Base-by-base conservation (phyloP, 1,140 invertebrate species). In the Centruroides sculpturatus region DNA sequence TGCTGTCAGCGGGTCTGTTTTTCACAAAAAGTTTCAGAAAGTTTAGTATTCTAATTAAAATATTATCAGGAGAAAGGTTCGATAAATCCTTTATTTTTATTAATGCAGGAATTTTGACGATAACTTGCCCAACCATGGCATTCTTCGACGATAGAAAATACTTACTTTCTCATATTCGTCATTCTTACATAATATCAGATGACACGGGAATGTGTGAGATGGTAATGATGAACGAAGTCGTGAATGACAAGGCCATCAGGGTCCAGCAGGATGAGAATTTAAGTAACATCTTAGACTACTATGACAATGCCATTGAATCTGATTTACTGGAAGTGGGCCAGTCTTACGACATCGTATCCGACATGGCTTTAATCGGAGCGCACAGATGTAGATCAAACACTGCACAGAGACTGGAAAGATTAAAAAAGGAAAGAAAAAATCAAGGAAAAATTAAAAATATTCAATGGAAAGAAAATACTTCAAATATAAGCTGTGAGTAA, bases 111-210 rank as follows among this genome's bases (percentile, higher is more conserved):
- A 41, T 41, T 41, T 41, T 8, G 8, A 41, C 41, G 8, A 41
- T 41, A 6, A 41, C 3, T 6, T 41, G 41, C 41, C 51, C 5
- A 53, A 34, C 8, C 5, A 94, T 95, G 91, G 90, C 91, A 64
- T 82, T 92, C 57, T 93, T 92, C 72, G 90, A 94, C 73, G 90
- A 94, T 73, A 84, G 85, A 75, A 85, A 87, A 63, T 97, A 92
- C 85, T 77, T 97, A 41, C 78, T 95, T 57, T 88, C 89, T 55
- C 89, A 94, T 73, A 92, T 95, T 61, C 79, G 88, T 59, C 92
- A 94, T 72, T 92, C 90, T 23, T 96, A 92, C 74, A 90, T 94
- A 68, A 88, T 87, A n/a, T 91, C 89, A 41, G 92, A 97, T 77
- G 91, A 95, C 74, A 92, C 76, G 79, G 84, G 84, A 41, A 80